Conservation (phyloP, 2,797 vertebrate genomes). For the Sciaenops ocellatus region DNA sequence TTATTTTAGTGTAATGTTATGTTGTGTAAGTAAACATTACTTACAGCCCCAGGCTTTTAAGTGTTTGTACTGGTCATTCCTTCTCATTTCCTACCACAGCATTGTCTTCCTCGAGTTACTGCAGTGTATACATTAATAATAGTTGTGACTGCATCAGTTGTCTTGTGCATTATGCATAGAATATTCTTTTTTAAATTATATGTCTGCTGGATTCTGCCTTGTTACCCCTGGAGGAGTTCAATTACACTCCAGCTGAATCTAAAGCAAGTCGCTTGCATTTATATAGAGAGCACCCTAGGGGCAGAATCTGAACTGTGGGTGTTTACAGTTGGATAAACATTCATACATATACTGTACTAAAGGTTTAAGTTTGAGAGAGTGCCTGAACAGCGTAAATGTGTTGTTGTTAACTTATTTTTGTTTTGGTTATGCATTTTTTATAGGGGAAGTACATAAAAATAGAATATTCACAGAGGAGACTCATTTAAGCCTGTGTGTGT, state of each 20-base stretch:
- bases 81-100: background rate
- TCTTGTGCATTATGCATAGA: conserved; percentile 35
- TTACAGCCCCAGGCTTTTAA: background rate
- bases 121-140: conserved; percentile 17
- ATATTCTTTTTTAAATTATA: conserved; percentile 20
- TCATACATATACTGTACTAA: background rate
- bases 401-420: background rate
- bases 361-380: background rate
- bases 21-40: conserved; percentile 14
- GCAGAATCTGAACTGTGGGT: conserved; percentile 15
- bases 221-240: conserved; percentile 7
- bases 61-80: background rate
- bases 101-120: background rate
- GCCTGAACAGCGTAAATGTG: background rate
- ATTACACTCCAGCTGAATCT: conserved; percentile 23
- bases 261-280: conserved; percentile 25
- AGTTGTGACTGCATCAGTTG: conserved; percentile 26
- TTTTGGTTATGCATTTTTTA: background rate
- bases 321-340: conserved; percentile 11
- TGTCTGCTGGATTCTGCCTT: conserved; percentile 17
- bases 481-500: background rate
- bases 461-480: background rate
- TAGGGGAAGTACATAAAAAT: background rate
- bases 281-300: conserved; percentile 15
- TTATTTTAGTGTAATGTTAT: no score